Conservation (phyloP, 2,888 invertebrate species). For the Syritta pipiens region DNA sequence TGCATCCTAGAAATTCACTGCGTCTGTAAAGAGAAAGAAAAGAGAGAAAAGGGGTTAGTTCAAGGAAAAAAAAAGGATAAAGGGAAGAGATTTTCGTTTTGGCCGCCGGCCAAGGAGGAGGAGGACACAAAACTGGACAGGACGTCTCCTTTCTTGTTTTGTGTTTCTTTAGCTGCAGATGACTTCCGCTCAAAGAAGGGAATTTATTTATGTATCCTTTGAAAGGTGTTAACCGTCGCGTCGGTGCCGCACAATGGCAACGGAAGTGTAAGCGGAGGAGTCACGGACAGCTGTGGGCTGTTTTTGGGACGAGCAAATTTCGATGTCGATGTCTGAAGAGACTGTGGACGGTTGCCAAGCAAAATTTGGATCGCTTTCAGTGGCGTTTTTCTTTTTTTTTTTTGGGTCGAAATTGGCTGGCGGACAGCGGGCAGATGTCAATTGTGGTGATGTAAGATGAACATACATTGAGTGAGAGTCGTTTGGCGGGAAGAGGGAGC, state of each 20-base stretch:
- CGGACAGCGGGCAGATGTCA: neutral
- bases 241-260: neutral
- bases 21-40: constrained; percentile 87
- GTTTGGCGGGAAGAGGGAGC: too few species aligned
- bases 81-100: neutral
- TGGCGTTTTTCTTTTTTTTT: neutral
- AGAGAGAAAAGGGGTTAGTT: too few species aligned
- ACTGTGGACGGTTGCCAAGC: constrained; percentile 12
- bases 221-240: constrained; percentile 14
- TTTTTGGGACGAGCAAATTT: too few species aligned
- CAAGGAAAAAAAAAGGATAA: neutral
- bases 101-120: constrained; percentile 15
- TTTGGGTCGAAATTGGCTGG: neutral
- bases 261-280: neutral
- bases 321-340: too few species aligned
- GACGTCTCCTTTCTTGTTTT: constrained; percentile 6
- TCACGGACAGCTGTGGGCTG: neutral
- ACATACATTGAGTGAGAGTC: too few species aligned
- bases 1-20: constrained; percentile 96
- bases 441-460: too few species aligned
- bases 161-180: neutral
- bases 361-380: neutral
- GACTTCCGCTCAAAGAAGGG: neutral
- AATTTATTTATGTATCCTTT: neutral
- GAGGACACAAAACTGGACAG: constrained; percentile 5